Conservation (phyloP, 2,888 invertebrate species). For the Scaptomyza polygonia region DNA sequence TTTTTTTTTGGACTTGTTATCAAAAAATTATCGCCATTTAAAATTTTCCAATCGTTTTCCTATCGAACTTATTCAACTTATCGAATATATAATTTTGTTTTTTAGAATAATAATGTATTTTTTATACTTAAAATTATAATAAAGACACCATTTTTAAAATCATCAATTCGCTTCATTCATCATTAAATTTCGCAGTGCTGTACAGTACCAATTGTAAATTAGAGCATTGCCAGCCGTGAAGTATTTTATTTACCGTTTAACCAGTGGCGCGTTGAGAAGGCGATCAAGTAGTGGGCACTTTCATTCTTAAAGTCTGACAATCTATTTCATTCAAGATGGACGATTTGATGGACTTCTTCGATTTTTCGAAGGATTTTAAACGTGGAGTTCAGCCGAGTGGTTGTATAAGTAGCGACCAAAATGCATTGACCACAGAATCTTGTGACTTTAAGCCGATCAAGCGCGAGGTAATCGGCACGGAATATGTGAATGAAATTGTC, state of each 20-base stretch:
- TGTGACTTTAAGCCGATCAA: slow-evolving; percentile 62
- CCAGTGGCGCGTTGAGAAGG: neutral
- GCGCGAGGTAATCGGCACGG: slow-evolving; percentile 71
- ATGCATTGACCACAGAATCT: slow-evolving; percentile 25
- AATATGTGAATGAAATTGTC: slow-evolving; percentile 69
- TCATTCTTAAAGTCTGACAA: neutral
- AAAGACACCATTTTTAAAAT: too few relatives aligned
- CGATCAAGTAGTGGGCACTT: neutral
- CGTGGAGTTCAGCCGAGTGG: slow-evolving; percentile 62
- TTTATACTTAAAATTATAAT: too few relatives aligned
- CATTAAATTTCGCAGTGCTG: neutral
- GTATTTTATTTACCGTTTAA: slow-evolving; percentile 38
- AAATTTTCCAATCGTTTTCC: neutral
- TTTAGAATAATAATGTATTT: too few relatives aligned
- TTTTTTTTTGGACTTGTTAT: neutral
- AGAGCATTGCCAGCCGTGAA: slow-evolving; percentile 9
- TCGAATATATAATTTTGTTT: too few relatives aligned
- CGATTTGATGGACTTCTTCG: slow-evolving; percentile 81
- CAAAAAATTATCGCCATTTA: neutral
- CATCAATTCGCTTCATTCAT: too few relatives aligned
- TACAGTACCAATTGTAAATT: too few relatives aligned
- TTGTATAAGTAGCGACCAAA: slow-evolving; percentile 56
- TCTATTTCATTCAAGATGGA: slow-evolving; percentile 67
- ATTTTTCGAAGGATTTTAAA: slow-evolving; percentile 81
- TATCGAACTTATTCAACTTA: neutral